Base-by-base conservation (phyloP, 2,113 vertebrate species). In the Leptobrachium leishanense region DNA sequence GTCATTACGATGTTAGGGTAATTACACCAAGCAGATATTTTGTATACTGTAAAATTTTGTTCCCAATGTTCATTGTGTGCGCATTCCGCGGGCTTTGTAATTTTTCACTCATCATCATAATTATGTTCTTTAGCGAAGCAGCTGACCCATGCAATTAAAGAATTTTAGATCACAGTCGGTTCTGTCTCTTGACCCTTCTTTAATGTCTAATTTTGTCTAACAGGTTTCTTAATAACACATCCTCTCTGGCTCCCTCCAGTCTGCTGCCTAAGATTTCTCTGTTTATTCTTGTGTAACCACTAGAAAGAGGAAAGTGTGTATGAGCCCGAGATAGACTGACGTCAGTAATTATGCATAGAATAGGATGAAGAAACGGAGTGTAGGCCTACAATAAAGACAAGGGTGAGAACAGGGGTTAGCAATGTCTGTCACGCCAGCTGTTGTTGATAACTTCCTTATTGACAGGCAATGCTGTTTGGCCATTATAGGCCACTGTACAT, bases 261-360 rank as follows among this genome's bases (percentile, higher is more conserved):
- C 78, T 80, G 78, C 78, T 80, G 68, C 76, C 76, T 41, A n/a
- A 50, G 55, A 4, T 59, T 65, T 42, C 40, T 43, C 77, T 79
- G 78, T 74, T 80, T 80, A 80, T 80, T 80, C 73, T 74, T 59
- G 78, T 59, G 53, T 43, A 80, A 68, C 78, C 78, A 80, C 78
- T 74, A 74, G 65, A 80, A 65, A 79, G 77, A 67, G 46, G 41
- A 63, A 79, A 62, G 75, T 67, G 70, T 79, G 70, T 63, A 74
- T 80, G 78, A 71, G 53, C 42, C 41, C 53, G 20, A 59, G 39
- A 55, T 39, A 50, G n/a, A n/a, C 59, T 67, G 70, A 50, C 39
- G 42, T 59, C 9, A 15, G 39, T 68, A 43, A 68, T 80, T 74
- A 44, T 68, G 39, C 50, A 40, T 40, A 53, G 72, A 42, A 53